These are phyloP conservation scores for Leptinotarsa juncta DNA, from an alignment of 2,888 invertebrate genomes.

Conservation along the genomic window DNA sequence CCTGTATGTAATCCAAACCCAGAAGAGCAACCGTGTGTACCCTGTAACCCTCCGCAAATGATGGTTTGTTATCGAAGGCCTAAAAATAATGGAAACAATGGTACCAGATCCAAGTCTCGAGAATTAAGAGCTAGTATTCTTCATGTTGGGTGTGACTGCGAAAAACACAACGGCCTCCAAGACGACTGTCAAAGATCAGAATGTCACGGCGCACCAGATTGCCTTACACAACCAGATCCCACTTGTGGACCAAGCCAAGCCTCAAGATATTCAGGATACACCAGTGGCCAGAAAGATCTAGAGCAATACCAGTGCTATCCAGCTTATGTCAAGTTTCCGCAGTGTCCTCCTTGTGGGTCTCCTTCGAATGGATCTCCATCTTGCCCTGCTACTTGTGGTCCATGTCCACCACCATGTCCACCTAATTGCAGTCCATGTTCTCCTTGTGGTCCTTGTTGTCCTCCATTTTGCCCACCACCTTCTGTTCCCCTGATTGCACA, in stretches of 20 bases:
- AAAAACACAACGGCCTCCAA: conserved; percentile 71
- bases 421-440: conserved; percentile 37
- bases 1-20: conserved; percentile 68
- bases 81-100: conserved; percentile 55
- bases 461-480: conserved; percentile 53
- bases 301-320: conserved; percentile 62
- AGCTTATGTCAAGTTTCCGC: conserved; percentile 55
- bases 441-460: conserved; percentile 57
- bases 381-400: conserved; percentile 42
- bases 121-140: conserved; percentile 70
- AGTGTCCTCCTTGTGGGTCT: conserved; percentile 47
- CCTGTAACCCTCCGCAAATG: conserved; percentile 70
- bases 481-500: conserved; percentile 56
- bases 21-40: conserved; percentile 70
- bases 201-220: conserved; percentile 67
- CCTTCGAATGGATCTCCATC: conserved; percentile 25
- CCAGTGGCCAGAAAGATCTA: conserved; percentile 48
- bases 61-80: conserved; percentile 68
- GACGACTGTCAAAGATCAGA: conserved; percentile 69
- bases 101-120: conserved; percentile 65
- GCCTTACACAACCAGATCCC: conserved; percentile 65
- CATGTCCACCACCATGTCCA: conserved; percentile 31
- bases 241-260: conserved; percentile 65
- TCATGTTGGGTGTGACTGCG: conserved; percentile 71
- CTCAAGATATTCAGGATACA: conserved; percentile 55